phyloP scores from a whole-genome alignment of 2,797 vertebrate genomes.

The Molossus alvarezi region DNA sequence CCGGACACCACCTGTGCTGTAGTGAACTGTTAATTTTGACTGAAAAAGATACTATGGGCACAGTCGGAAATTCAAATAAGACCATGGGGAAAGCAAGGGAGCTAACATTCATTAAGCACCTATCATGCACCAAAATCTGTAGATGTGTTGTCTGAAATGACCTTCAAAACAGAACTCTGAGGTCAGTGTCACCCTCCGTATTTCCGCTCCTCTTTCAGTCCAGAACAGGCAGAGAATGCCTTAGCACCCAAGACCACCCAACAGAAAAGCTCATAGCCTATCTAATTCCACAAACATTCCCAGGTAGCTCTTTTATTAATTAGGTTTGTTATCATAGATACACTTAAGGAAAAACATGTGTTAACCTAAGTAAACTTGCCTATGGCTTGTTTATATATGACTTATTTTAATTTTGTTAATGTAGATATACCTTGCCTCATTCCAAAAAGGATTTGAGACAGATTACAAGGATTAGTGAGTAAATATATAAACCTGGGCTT shows the following conservation, averaged over 20 bases:
- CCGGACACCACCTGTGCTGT: neutral
- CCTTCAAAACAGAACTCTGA: neutral
- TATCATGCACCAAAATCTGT: neutral
- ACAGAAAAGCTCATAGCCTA: neutral
- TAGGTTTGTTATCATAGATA: conserved; percentile 52
- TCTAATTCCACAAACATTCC: neutral
- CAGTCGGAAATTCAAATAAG: neutral
- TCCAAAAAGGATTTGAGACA: conserved; percentile 69
- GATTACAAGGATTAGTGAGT: conserved; percentile 67
- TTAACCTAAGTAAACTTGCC: conserved; percentile 67
- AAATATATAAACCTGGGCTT: conserved; percentile 52
- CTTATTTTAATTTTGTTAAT: conserved; percentile 74
- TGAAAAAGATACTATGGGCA: neutral
- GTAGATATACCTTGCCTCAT: conserved; percentile 52
- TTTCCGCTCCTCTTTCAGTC: neutral
- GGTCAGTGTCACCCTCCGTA: neutral
- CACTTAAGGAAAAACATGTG: conserved; percentile 71
- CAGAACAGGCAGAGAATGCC: neutral
- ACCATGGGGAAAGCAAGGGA: neutral
- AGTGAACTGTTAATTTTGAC: conserved; percentile 8
- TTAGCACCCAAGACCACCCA: neutral
- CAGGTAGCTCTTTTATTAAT: conserved; percentile 52
- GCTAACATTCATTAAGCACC: neutral
- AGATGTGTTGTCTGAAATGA: neutral
- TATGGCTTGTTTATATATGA: conserved; percentile 65